Percentiles rank a stretch among this genome's conserved stretches.
phyloP scores from a whole-genome alignment of 2,113 vertebrate genomes.

The Xerus inauris region DNA sequence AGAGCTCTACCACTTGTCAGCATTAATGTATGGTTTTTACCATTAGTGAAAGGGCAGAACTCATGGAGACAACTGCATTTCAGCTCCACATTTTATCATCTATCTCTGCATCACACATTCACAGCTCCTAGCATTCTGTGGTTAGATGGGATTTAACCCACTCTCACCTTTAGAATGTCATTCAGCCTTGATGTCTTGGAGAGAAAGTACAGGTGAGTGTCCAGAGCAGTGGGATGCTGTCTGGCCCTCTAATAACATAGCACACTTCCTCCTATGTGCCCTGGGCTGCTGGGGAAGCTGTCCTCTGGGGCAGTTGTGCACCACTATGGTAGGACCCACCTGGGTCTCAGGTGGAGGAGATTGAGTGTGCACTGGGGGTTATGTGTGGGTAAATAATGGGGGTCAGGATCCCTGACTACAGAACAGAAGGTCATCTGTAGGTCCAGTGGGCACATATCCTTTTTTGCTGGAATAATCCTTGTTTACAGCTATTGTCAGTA shows the following conservation, averaged over 20 bases:
- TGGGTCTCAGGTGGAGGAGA: not conserved
- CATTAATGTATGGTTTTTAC: not conserved
- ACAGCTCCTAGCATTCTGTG: fast-evolving
- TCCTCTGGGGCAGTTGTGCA: too few relatives aligned
- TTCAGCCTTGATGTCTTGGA: not conserved
- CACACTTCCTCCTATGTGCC: not conserved
- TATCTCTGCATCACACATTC: not conserved
- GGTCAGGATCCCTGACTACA: not conserved
- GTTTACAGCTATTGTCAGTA: not conserved
- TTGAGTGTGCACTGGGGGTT: not conserved
- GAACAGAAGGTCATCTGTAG: not conserved
- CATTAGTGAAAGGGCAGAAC: not conserved
- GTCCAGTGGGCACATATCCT: not conserved
- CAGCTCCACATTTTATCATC: not conserved
- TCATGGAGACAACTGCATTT: not conserved
- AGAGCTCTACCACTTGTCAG: not conserved
- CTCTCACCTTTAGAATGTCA: not conserved
- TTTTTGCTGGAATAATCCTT: not conserved
- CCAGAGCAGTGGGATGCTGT: not conserved
- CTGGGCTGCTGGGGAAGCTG: too few relatives aligned
- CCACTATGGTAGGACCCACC: too few relatives aligned
- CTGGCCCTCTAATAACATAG: not conserved
- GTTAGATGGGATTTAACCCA: not conserved
- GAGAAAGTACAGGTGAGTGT: not conserved
- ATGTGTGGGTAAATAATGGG: not conserved